Base-by-base conservation (phyloP, 1,140 invertebrate genomes). In the Paramacrobiotus metropolitanus region DNA sequence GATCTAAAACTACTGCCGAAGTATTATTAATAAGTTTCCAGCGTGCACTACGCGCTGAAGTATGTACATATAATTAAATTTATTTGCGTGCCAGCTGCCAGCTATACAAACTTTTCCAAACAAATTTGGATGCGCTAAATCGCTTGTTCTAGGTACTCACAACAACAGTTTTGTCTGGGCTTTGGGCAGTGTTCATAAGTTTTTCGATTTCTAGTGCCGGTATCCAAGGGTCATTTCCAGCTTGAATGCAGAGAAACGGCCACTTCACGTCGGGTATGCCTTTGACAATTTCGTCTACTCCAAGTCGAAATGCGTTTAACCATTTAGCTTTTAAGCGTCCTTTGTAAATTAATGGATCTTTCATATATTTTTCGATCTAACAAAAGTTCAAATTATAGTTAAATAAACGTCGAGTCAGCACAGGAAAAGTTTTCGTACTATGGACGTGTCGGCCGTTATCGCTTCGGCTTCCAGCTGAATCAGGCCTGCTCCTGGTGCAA, bases 201-300 rank as follows among this genome's bases (percentile, higher is more conserved):
- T 24, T 15, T 55, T 55, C 24, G 48, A 55, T 55, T 55, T 55
- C 48, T 4, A 4, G 4, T 18, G 48, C 48, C 9, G 48, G 48
- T 4, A 55, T 55, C 48, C 48, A 55, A 4, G 48, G 48, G 24
- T 55, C 48, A 28, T 18, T 55, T 9, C 48, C 48, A 24, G 15
- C 48, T 55, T 55, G 48, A 55, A 55, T 55, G 24, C 48, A 55
- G 4, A 55, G 24, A 24, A 55, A 55, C 9, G 48, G 48, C 48
- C 48, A 55, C 4, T 55, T 55, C 9, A 55, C 48, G 4, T 15
- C 4, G 9, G 4, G 9, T 24, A 55, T 55, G 9, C 24, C 24
- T 24, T 24, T 55, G 48, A 18, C 24, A 4, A 55, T 24, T 4
- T 55, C 15, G 24, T 15, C 48, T 4, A 55, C 48, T 4, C 48